Evolutionary conservation across 2,888 invertebrate species (phyloP).

Genomic region (Oxytorus armatus): DNA sequence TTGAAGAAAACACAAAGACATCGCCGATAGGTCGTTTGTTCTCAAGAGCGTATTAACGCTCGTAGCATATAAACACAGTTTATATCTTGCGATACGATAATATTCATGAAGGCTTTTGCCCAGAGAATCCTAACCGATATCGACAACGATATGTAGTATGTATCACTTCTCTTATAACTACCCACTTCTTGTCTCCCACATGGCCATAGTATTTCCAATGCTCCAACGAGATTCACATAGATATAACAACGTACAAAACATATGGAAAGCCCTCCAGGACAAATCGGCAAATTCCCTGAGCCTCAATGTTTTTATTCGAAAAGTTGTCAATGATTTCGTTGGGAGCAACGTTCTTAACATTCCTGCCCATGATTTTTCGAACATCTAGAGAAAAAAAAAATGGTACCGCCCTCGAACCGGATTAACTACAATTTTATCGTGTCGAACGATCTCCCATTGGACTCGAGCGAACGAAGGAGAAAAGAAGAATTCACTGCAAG

Average conservation of each 20-base stretch:
- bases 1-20: slow-evolving; percentile 5
- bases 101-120: slow-evolving; percentile 43
- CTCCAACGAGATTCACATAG: background rate
- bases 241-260: too few species aligned
- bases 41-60: slow-evolving; percentile 14
- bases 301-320: too few species aligned
- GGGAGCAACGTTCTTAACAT: too few species aligned
- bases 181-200: slow-evolving; percentile 4
- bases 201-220: slow-evolving; percentile 6
- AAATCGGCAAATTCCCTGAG: too few species aligned
- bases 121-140: slow-evolving; percentile 22
- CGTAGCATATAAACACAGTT: slow-evolving; percentile 6
- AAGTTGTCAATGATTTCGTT: too few species aligned
- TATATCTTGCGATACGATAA: slow-evolving; percentile 32
- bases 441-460: background rate
- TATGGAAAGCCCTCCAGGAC: too few species aligned
- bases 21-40: slow-evolving; percentile 32
- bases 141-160: slow-evolving; percentile 30
- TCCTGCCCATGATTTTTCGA: too few species aligned
- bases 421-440: slow-evolving; percentile 9
- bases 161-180: slow-evolving; percentile 29
- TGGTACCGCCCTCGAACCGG: too few species aligned
- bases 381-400: too few species aligned
- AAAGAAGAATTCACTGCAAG: slow-evolving; percentile 15
- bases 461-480: background rate